phyloP scores from a whole-genome alignment of 2,888 invertebrate genomes.

The Pimpla rufipes region DNA sequence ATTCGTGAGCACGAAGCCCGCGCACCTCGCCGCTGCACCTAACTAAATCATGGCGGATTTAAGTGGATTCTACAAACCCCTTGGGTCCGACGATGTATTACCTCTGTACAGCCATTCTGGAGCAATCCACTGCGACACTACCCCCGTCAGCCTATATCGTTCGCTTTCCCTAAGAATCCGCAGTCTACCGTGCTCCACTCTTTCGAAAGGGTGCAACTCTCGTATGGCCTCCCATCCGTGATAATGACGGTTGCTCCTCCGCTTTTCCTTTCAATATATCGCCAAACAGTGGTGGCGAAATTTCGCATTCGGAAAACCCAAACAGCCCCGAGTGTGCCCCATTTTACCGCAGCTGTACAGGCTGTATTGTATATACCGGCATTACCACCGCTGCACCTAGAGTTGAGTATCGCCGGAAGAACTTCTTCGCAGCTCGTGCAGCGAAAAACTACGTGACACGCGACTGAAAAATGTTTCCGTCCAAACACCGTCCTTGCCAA shows the following conservation, averaged over 20 bases:
- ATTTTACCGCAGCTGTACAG: slow-evolving; percentile 12
- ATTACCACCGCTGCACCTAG: slow-evolving; percentile 24
- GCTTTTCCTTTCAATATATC: slow-evolving; percentile 28
- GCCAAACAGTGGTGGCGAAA: slow-evolving; percentile 28
- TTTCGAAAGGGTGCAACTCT: not conserved
- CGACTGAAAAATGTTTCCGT: slow-evolving; percentile 68
- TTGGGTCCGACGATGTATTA: slow-evolving; percentile 81
- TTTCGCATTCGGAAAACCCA: slow-evolving; percentile 34
- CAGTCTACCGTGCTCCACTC: not conserved
- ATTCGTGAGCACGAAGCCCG: slow-evolving; percentile 71
- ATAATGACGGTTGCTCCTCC: slow-evolving; percentile 24
- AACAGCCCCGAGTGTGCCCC: not conserved
- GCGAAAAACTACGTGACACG: slow-evolving; percentile 52
- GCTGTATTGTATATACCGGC: slow-evolving; percentile 7
- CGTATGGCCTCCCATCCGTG: not conserved
- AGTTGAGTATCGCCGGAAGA: slow-evolving; percentile 64
- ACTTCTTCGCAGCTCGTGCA: slow-evolving; percentile 57
- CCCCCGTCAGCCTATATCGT: slow-evolving; percentile 32
- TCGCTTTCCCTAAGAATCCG: slow-evolving; percentile 56
- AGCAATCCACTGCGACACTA: slow-evolving; percentile 71
- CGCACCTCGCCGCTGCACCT: slow-evolving; percentile 73
- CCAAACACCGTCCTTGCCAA: slow-evolving; percentile 39
- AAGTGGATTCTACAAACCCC: slow-evolving; percentile 83
- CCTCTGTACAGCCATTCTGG: slow-evolving; percentile 79
- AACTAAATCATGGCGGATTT: slow-evolving; percentile 84